Conservation (phyloP, 2,888 invertebrate species). For the Amphipoea oculea region DNA sequence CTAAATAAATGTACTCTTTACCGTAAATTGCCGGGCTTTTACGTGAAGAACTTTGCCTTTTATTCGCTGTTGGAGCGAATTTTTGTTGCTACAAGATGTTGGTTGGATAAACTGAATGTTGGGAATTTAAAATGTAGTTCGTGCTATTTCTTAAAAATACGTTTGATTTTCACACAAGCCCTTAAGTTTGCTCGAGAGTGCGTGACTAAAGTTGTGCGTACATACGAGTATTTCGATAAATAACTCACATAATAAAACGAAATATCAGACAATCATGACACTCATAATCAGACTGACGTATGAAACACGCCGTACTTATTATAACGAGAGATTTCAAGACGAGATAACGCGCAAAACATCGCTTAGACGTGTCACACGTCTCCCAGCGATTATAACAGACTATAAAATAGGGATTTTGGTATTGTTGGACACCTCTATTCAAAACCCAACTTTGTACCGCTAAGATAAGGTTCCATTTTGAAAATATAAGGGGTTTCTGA, state of each 20-base stretch:
- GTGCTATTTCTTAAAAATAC: neutral
- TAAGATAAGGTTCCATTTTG: conserved; percentile 33
- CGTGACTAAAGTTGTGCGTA: neutral
- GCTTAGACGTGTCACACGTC: conserved; percentile 53
- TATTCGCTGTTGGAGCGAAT: conserved; percentile 21
- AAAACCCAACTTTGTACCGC: conserved; percentile 29
- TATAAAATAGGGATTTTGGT: conserved; percentile 64
- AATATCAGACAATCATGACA: conserved; percentile 4
- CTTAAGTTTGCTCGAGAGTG: neutral
- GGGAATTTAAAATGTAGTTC: neutral
- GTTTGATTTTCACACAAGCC: neutral
- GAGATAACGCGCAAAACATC: conserved; percentile 58
- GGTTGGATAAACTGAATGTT: neutral
- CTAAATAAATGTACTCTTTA: conserved; percentile 62
- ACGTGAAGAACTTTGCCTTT: conserved; percentile 39
- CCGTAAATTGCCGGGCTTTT: conserved; percentile 52
- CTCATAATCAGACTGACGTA: conserved; percentile 27
- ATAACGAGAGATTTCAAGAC: conserved; percentile 43
- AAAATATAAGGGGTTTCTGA: conserved; percentile 10
- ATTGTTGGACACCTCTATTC: conserved; percentile 9
- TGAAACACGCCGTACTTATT: conserved; percentile 38
- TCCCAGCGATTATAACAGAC: conserved; percentile 50
- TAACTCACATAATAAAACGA: neutral
- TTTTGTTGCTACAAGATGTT: conserved; percentile 27
- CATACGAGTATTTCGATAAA: neutral